Percentiles rank a stretch among this genome's conserved stretches.
phyloP scores from a whole-genome alignment of 2,113 vertebrate species.

The Ranitomeya variabilis region DNA sequence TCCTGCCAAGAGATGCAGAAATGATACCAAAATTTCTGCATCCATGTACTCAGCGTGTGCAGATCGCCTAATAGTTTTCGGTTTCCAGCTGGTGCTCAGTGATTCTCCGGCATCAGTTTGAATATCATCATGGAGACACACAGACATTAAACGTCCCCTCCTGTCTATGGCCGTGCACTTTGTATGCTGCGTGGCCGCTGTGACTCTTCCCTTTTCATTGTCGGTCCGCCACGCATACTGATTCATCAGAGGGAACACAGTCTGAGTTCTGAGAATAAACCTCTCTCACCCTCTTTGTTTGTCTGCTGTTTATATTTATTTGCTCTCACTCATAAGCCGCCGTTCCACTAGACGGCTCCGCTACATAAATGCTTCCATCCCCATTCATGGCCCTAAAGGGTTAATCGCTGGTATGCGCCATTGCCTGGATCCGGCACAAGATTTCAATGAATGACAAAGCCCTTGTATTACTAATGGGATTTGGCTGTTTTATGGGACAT shows the following conservation, averaged over 20 bases:
- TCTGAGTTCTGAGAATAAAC: neutral
- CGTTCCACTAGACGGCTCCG: neutral
- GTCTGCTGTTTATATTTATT: neutral
- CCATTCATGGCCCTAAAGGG: constrained; percentile 9
- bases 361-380: constrained; percentile 1
- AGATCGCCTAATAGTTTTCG: too few relatives aligned
- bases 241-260: neutral
- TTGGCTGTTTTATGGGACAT: constrained; percentile 29
- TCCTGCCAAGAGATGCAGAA: too few relatives aligned
- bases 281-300: constrained; percentile 16
- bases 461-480: constrained; percentile 39
- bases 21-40: too few relatives aligned
- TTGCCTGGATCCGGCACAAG: constrained; percentile 24
- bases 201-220: neutral
- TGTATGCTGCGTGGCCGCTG: neutral
- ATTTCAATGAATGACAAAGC: constrained; percentile 39
- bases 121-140: neutral
- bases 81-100: neutral
- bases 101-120: neutral
- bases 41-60: too few relatives aligned
- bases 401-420: constrained; percentile 31
- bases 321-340: neutral
- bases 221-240: neutral
- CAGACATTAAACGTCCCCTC: neutral
- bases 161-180: neutral